Evolutionary conservation across 2,888 invertebrate genomes (phyloP), one percentile per base, ranked within the genome.

Genomic region (Campopleginae sp.): DNA sequence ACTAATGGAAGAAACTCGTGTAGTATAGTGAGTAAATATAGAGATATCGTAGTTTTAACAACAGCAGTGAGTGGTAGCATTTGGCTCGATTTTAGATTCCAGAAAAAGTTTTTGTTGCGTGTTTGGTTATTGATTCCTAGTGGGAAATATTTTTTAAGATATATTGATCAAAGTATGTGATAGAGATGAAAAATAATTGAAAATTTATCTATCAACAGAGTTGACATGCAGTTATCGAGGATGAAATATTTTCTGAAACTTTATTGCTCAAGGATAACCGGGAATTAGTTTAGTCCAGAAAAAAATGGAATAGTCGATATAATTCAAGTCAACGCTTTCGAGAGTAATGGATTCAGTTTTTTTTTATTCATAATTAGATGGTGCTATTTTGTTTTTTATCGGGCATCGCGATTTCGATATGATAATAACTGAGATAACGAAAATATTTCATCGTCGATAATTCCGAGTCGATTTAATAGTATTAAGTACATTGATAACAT

Each of bases 51-150:
- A 66, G 61, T 42, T 68, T 27, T 63, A 71, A 46, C 44, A 27
- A 68, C 65, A 77, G 80, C 84, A 84, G 80, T 84, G 80, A 77
- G 61, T 80, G 27, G 66, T 84, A 77, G 80, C 76, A 72, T 51
- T 63, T 44, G 80, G 72, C 51, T 70, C 38, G 44, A 72, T 42
- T 70, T 70, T 80, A 63, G 63, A 46, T 31, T 65, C 68, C 33
- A 48, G n/a, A 76, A 76, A 78, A 65, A 42, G 31, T 17, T 7
- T 23, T 33, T 19, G 48, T 46, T 19, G 14, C 65, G n/a, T 63
- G 27, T 46, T 63, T 23, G 66, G 17, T 54, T 17, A 33, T 46
- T 23, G 48, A 58, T 63, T 61, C 46, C 44, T 48, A 23, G 48
- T 48, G 27, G 23, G 27, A 58, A 2, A 54, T 42, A 42, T n/a